These are phyloP conservation scores for Ginglymostoma cirratum DNA, from an alignment of 2,113 vertebrate genomes.

Conservation along the genomic window DNA sequence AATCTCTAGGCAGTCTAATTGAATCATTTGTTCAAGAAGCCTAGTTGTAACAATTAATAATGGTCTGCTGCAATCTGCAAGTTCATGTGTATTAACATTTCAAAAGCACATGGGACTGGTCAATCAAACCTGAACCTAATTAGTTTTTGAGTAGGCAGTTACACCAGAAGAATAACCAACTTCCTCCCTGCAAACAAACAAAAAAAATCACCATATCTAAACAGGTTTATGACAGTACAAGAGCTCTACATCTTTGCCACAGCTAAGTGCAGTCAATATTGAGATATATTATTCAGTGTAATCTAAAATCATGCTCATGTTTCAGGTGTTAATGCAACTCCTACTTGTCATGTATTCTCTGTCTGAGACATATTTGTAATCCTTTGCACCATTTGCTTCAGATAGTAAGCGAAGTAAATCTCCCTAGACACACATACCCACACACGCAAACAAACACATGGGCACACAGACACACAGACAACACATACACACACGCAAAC, in stretches of 20 bases:
- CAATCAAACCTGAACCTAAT: not conserved
- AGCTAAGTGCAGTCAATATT: not conserved
- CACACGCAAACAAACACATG: too few species aligned
- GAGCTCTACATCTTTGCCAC: not conserved
- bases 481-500: too few species aligned
- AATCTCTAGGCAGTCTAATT: not conserved
- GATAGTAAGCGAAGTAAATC: not conserved
- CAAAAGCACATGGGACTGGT: not conserved
- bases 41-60: not conserved
- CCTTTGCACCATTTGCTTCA: not conserved
- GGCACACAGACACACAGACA: too few species aligned
- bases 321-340: not conserved
- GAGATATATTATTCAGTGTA: not conserved
- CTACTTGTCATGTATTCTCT: not conserved
- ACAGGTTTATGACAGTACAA: not conserved
- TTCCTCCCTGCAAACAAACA: not conserved
- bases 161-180: not conserved
- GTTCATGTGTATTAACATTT: not conserved
- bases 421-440: not conserved
- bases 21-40: not conserved
- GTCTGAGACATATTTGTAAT: not conserved
- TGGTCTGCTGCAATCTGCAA: not conserved
- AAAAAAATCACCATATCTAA: not conserved
- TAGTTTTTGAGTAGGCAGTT: not conserved
- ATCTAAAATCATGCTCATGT: not conserved